Evolutionary conservation across 1,140 invertebrate species (phyloP).

Genomic region (Alviniconcha marisindica): DNA sequence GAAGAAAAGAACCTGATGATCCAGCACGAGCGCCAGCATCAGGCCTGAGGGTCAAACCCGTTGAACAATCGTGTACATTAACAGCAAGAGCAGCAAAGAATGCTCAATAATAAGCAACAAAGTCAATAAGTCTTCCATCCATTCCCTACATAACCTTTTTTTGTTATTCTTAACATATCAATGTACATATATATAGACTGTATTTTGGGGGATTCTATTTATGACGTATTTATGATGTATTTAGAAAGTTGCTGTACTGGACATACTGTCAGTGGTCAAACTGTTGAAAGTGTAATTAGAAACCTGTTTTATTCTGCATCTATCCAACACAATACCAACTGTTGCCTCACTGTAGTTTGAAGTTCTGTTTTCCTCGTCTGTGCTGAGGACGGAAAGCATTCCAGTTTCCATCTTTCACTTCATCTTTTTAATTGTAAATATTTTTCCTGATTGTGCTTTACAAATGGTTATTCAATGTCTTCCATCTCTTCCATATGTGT

Average conservation of each 20-base stretch:
- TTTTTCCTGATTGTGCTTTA: not conserved
- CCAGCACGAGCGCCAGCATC: conserved; percentile 64
- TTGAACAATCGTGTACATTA: not conserved
- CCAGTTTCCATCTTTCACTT: not conserved
- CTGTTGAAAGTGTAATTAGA: no score
- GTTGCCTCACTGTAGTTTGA: not conserved
- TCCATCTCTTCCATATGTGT: not conserved
- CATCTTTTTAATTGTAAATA: not conserved
- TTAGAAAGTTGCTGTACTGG: no score
- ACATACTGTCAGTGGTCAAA: no score
- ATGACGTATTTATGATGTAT: no score
- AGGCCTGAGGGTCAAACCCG: not conserved
- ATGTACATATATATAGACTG: no score
- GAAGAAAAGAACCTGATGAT: conserved; percentile 65
- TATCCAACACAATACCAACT: no score
- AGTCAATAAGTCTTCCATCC: not conserved
- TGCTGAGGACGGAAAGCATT: not conserved
- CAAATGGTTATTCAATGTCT: no score
- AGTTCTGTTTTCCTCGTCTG: not conserved
- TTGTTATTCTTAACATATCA: not conserved
- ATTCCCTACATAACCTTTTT: not conserved
- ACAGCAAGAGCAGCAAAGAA: not conserved
- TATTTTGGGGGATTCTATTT: no score
- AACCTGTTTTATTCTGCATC: no score
- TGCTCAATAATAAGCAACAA: not conserved